Percentiles rank a stretch among this genome's conserved stretches.
phyloP scores from a whole-genome alignment of 37 sponge, comb jelly and placozoan species.

The Agelas oroides region DNA sequence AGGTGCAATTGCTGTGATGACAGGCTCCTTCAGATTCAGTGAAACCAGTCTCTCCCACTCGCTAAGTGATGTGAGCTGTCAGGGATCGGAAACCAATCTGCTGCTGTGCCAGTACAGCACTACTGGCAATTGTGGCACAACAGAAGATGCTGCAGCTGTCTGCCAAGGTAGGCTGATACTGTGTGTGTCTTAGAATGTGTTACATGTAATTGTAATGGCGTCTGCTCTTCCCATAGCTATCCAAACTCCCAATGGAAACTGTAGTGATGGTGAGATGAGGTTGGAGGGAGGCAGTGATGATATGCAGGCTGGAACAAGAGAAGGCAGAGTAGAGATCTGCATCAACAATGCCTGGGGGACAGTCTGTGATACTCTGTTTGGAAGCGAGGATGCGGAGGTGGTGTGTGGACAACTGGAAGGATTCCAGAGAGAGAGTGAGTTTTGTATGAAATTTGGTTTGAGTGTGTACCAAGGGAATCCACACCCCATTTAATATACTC shows the following conservation, averaged over 20 bases:
- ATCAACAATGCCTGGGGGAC: conserved; percentile 51
- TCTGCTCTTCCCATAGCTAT: too few species aligned
- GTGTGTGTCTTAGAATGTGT: too few species aligned
- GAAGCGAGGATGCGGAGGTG: conserved; percentile 43
- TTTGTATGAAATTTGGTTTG: conserved; percentile 36
- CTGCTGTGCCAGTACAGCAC: not conserved
- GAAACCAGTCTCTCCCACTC: not conserved
- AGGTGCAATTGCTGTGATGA: not conserved
- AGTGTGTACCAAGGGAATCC: not conserved
- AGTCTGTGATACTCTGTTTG: conserved; percentile 59
- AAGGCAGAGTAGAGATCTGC: conserved; percentile 58
- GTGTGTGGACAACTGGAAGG: conserved; percentile 61
- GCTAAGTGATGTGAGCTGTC: not conserved
- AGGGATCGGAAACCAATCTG: not conserved
- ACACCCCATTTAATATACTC: too few species aligned
- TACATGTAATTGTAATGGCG: too few species aligned
- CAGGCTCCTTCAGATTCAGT: not conserved
- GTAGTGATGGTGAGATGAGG: conserved; percentile 26
- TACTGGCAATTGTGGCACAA: not conserved
- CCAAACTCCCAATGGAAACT: conserved; percentile 16
- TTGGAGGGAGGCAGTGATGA: conserved; percentile 48
- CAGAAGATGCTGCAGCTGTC: not conserved
- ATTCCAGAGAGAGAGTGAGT: conserved; percentile 12
- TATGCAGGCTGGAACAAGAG: not conserved
- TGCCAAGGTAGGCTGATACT: not conserved